Percentiles rank a stretch among this genome's conserved stretches.
phyloP scores from a whole-genome alignment of 2,113 vertebrate species.

The Procavia capensis region DNA sequence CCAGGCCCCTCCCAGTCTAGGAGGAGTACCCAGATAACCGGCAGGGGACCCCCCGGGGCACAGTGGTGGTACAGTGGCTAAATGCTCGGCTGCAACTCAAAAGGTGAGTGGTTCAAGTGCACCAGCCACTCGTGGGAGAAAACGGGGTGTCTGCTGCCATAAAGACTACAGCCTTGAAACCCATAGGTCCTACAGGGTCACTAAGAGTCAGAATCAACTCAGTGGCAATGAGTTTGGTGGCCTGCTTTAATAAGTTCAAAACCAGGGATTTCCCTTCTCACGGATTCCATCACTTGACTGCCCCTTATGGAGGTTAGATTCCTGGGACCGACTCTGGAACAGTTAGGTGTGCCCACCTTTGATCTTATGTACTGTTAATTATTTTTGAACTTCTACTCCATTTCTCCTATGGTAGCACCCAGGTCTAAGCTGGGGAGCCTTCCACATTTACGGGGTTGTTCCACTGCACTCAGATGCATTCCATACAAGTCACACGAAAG shows the following conservation, averaged over 20 bases:
- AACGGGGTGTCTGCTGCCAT: no score
- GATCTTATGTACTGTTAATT: accelerated
- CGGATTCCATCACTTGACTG: no score
- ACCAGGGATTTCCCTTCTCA: background rate
- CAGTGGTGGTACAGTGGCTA: no score
- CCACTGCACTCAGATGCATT: accelerated
- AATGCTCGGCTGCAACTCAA: no score
- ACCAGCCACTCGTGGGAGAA: no score
- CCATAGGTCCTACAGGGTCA: no score
- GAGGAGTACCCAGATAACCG: background rate
- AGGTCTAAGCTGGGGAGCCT: accelerated
- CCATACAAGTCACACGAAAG: accelerated
- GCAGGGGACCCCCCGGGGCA: no score
- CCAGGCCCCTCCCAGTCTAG: no score
- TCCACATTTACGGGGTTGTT: accelerated
- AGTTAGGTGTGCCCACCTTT: accelerated
- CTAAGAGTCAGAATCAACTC: no score
- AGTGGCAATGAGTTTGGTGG: no score
- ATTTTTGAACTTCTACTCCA: background rate
- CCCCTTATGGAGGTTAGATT: accelerated
- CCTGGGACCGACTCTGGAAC: accelerated
- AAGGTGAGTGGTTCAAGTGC: no score
- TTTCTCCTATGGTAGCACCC: accelerated
- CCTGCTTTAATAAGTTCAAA: background rate
- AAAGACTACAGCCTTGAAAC: no score